Conservation (phyloP, 1,140 invertebrate genomes). For the Bombus waltoni region DNA sequence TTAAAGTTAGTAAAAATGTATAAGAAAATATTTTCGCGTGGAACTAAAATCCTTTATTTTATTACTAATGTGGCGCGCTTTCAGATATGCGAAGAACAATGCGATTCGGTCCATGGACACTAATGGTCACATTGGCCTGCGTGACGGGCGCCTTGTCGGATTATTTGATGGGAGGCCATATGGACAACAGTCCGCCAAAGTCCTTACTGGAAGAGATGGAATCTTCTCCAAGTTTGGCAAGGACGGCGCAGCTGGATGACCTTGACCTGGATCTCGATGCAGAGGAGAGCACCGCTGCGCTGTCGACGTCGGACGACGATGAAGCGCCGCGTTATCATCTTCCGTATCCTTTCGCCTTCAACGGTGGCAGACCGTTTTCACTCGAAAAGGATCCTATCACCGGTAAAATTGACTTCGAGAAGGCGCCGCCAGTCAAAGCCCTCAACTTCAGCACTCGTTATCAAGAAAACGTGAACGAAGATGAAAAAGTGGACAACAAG, state of each 20-base stretch:
- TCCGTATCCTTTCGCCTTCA: conserved; percentile 83
- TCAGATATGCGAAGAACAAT: conserved; percentile 23
- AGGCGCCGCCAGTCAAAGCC: conserved; percentile 78
- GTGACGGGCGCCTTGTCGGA: conserved; percentile 39
- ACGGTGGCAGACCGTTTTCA: conserved; percentile 88
- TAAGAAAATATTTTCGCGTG: background rate
- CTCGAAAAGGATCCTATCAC: conserved; percentile 87
- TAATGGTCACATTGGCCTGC: conserved; percentile 22
- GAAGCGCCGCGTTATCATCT: conserved; percentile 72
- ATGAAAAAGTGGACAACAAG: conserved; percentile 70
- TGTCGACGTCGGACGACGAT: conserved; percentile 29
- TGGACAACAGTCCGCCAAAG: conserved; percentile 67
- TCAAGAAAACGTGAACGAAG: conserved; percentile 75
- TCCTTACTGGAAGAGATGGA: conserved; percentile 53
- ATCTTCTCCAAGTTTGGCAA: conserved; percentile 52
- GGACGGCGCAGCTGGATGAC: conserved; percentile 68
- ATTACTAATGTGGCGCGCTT: background rate
- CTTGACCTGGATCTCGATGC: conserved; percentile 74
- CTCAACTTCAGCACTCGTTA: conserved; percentile 82
- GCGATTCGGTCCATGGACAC: conserved; percentile 13
- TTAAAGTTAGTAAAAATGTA: background rate
- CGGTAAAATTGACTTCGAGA: conserved; percentile 85
- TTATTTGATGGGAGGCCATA: conserved; percentile 72
- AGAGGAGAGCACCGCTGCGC: conserved; percentile 73
- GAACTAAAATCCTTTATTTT: background rate